phyloP scores from a whole-genome alignment of 2,113 vertebrate species.

The Recurvirostra avosetta region DNA sequence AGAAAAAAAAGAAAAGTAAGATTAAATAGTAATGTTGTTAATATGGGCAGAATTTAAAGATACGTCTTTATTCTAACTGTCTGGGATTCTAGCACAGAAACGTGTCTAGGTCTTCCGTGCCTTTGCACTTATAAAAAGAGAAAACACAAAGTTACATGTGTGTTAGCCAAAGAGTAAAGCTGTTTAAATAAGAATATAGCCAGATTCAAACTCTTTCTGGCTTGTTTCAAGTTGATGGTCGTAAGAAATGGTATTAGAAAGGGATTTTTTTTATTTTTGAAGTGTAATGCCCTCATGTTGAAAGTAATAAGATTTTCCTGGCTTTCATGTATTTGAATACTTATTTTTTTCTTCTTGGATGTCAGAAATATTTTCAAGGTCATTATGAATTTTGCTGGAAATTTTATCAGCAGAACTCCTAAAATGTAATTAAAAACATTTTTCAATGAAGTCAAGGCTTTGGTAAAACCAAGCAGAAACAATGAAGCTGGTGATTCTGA shows the following conservation, averaged over 20 bases:
- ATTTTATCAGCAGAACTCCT: not conserved
- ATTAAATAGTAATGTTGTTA: not conserved
- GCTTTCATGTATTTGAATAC: not conserved
- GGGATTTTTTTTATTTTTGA: not conserved
- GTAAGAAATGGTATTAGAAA: not conserved
- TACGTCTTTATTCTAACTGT: not conserved
- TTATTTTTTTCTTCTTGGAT: not conserved
- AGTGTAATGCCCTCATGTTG: not conserved
- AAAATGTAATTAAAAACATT: not conserved
- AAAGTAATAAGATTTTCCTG: not conserved
- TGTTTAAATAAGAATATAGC: not conserved
- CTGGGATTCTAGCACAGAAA: not conserved
- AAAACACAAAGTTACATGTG: not conserved
- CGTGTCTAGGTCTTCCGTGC: not conserved
- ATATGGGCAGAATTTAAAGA: not conserved
- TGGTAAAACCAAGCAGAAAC: not conserved
- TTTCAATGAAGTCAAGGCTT: not conserved
- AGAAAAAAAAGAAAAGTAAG: not conserved
- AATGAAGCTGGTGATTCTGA: not conserved
- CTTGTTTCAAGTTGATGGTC: not conserved
- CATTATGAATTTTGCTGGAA: not conserved
- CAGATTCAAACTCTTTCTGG: not conserved
- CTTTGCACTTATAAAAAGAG: not conserved
- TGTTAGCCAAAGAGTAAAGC: not conserved
- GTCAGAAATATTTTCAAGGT: not conserved